Evolutionary conservation across 2,113 vertebrate genomes (phyloP).

Genomic region (Nanorana parkeri): DNA sequence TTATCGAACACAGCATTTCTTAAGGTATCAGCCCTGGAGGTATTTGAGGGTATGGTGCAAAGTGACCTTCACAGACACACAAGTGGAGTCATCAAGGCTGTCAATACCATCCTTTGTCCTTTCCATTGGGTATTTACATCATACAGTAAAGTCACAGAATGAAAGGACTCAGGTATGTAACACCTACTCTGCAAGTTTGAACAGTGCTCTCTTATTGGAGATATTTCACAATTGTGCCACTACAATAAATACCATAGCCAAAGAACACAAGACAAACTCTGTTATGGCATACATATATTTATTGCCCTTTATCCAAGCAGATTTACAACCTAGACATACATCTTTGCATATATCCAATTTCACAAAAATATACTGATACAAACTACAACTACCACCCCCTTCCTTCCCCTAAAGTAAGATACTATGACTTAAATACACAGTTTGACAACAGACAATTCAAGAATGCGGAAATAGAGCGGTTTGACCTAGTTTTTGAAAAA

Average conservation of each 20-base stretch:
- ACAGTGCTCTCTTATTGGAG: not conserved
- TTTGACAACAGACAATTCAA: not conserved
- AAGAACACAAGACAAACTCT: not conserved
- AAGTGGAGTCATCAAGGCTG: conserved; percentile 18
- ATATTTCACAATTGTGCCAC: not conserved
- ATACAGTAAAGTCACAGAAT: conserved; percentile 17
- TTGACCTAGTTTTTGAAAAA: not conserved
- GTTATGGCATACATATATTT: not conserved
- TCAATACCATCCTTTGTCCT: conserved; percentile 46
- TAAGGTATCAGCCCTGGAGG: not conserved
- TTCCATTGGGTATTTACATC: conserved; percentile 16
- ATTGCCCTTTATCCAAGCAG: no score
- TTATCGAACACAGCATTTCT: not conserved
- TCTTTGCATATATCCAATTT: no score
- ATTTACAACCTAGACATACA: no score
- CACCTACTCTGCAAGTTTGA: conserved; percentile 45
- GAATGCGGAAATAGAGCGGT: not conserved
- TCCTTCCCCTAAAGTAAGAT: not conserved
- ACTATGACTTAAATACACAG: not conserved
- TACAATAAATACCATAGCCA: conserved; percentile 15
- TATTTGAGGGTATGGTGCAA: conserved; percentile 49
- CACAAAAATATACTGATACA: no score
- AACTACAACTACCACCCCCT: not conserved
- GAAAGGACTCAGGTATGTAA: conserved; percentile 42
- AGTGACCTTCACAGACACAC: conserved; percentile 26